phyloP scores from a whole-genome alignment of 35 echinoderm and acorn worm species.

The Lytechinus pictus region DNA sequence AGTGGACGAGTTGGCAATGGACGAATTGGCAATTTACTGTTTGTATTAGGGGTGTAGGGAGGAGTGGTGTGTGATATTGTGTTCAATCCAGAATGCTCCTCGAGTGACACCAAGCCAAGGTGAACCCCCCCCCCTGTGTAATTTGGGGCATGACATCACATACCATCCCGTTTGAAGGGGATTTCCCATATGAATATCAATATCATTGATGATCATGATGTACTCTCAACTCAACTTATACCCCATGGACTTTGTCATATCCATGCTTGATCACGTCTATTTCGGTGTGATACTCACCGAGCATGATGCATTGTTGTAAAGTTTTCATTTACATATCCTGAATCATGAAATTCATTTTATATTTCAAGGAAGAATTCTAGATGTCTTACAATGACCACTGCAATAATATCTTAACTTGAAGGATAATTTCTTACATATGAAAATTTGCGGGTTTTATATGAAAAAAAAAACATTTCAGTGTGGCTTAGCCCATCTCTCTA shows the following conservation, averaged over 20 bases:
- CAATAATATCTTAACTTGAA: too few relatives aligned
- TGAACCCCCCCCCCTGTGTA: not conserved
- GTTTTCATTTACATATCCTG: too few relatives aligned
- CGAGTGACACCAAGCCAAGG: not conserved
- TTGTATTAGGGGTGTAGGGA: not conserved
- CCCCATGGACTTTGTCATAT: not conserved
- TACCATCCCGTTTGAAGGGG: not conserved
- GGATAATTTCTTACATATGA: too few relatives aligned
- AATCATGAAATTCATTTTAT: too few relatives aligned
- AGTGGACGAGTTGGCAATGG: too few relatives aligned
- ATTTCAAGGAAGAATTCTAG: too few relatives aligned
- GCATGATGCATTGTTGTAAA: too few relatives aligned
- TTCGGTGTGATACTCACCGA: not conserved
- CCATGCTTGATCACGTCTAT: not conserved
- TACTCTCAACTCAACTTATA: not conserved
- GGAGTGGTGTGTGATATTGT: not conserved
- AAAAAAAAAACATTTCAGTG: too few relatives aligned
- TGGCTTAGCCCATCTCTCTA: too few relatives aligned
- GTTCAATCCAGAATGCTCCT: not conserved
- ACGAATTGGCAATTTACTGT: too few relatives aligned
- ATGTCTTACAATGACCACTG: too few relatives aligned
- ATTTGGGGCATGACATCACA: slow-evolving; percentile 44
- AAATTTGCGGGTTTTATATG: too few relatives aligned
- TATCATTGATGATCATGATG: not conserved
- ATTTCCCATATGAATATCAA: slow-evolving; percentile 9